Conservation (phyloP, 2,797 vertebrate genomes). For the Monodelphis domestica region DNA sequence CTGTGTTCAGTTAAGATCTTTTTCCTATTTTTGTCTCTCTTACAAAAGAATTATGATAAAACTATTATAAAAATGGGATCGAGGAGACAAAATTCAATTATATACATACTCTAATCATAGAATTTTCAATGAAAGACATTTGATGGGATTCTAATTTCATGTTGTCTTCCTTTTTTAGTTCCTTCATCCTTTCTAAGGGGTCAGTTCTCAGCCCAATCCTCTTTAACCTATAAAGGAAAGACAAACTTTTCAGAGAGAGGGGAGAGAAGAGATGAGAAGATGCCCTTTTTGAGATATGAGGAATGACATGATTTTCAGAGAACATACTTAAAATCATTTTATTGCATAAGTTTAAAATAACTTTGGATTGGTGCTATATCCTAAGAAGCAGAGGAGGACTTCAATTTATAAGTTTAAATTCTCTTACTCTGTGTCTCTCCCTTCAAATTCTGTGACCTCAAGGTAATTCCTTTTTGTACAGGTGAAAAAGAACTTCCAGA, state of each 20-base stretch:
- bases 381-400: not conserved
- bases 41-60: not conserved
- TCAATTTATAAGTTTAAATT: not conserved
- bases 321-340: conserved; percentile 23
- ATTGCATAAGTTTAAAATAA: not conserved
- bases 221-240: not conserved
- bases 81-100: not conserved
- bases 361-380: not conserved
- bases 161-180: not conserved
- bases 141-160: not conserved
- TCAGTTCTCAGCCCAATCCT: conserved; percentile 5
- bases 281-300: not conserved
- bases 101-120: not conserved
- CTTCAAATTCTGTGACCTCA: not conserved
- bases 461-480: not conserved
- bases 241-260: not conserved
- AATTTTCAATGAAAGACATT: not conserved
- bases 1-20: not conserved
- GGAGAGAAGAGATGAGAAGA: not conserved
- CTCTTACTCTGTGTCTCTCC: not conserved
- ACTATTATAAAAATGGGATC: not conserved
- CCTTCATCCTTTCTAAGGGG: not conserved
- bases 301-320: not conserved
- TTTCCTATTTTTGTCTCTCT: not conserved
- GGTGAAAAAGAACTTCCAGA: not conserved